These are phyloP conservation scores for Psittacula derbiana DNA, from an alignment of 2,797 vertebrate genomes.

Conservation along the genomic window DNA sequence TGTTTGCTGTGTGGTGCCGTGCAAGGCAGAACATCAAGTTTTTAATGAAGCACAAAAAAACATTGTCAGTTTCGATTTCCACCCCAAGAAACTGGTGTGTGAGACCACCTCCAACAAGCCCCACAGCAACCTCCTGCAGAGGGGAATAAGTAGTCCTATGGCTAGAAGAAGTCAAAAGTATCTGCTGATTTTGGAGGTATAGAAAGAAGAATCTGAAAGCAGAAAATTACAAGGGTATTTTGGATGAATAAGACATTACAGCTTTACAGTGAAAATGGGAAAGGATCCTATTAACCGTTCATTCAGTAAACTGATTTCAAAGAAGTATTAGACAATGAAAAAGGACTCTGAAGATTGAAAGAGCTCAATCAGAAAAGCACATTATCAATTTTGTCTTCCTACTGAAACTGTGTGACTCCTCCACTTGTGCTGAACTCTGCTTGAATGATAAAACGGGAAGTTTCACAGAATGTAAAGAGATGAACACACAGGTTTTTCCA, in stretches of 20 bases:
- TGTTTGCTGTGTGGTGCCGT: background rate
- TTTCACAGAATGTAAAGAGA: background rate
- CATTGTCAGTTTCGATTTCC: background rate
- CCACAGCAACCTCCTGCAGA: background rate
- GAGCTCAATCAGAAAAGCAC: background rate
- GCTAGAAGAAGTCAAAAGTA: background rate
- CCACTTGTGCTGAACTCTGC: background rate
- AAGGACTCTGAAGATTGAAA: background rate
- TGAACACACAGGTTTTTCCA: background rate
- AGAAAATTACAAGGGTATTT: constrained; percentile 24
- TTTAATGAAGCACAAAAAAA: background rate
- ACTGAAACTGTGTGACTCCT: background rate
- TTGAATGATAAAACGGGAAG: background rate
- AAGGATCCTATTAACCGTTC: background rate
- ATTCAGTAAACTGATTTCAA: background rate
- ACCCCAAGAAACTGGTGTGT: background rate
- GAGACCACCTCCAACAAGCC: background rate
- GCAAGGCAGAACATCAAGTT: background rate
- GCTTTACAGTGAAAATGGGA: background rate
- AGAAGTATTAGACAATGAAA: background rate
- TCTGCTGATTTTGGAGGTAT: background rate
- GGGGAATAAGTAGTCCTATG: background rate
- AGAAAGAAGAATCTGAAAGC: background rate
- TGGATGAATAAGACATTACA: background rate
- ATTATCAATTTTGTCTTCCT: background rate